These are phyloP conservation scores for Cyprinus carpio DNA, from an alignment of 2,113 vertebrate species.

Conservation along the genomic window DNA sequence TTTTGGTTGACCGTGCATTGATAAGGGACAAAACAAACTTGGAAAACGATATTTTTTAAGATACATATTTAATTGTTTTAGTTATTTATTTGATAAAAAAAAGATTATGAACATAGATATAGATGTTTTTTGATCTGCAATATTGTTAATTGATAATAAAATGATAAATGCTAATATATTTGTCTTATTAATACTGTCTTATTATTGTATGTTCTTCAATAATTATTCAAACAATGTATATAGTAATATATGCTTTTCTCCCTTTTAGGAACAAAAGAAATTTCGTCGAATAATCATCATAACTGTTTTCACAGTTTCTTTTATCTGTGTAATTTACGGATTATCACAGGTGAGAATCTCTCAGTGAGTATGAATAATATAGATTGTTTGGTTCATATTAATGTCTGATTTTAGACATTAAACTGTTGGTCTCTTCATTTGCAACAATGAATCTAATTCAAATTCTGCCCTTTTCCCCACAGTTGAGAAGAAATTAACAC, in stretches of 20 bases:
- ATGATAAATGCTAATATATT: no score
- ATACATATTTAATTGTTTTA: no score
- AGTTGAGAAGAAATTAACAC: no score
- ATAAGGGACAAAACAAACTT: background rate
- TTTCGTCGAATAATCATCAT: rapidly evolving
- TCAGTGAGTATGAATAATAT: background rate
- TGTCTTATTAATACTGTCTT: no score
- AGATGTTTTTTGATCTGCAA: no score
- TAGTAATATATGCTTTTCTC: background rate
- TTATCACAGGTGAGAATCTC: background rate
- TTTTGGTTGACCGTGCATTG: background rate
- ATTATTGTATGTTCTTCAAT: no score
- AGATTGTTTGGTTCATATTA: background rate
- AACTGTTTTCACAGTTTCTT: rapidly evolving
- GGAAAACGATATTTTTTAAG: background rate
- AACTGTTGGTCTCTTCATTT: background rate
- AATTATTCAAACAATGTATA: no score
- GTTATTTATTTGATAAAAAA: no score
- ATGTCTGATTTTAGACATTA: background rate
- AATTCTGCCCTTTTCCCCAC: background rate
- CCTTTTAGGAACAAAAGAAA: background rate
- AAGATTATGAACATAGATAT: no score
- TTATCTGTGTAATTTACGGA: background rate
- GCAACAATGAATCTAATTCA: background rate
- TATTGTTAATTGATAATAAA: no score